Evolutionary conservation across 2,113 vertebrate species (phyloP).

Genomic region (Shinisaurus crocodilurus): DNA sequence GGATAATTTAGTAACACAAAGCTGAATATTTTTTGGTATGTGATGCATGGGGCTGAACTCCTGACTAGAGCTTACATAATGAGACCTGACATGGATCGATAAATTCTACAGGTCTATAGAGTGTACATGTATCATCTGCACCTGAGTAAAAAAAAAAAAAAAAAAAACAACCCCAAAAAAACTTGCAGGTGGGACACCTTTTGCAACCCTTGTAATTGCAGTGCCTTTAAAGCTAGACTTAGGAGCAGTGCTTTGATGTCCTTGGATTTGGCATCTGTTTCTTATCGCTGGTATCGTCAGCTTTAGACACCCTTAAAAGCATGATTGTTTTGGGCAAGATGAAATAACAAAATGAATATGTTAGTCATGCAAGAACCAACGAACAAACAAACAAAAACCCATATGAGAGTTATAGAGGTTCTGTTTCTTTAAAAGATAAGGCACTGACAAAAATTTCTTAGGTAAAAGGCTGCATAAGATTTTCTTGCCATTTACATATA

Average conservation of each 20-base stretch:
- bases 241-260: slow-evolving; percentile 64
- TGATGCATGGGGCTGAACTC: slow-evolving; percentile 49
- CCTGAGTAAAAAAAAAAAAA: slow-evolving; percentile 75
- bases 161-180: slow-evolving; percentile 51
- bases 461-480: slow-evolving; percentile 88
- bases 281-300: slow-evolving; percentile 67
- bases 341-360: slow-evolving; percentile 66
- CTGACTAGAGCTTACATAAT: slow-evolving; percentile 64
- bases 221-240: slow-evolving; percentile 75
- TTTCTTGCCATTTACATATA: slow-evolving; percentile 84
- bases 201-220: slow-evolving; percentile 70
- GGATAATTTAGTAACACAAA: slow-evolving; percentile 47
- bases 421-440: slow-evolving; percentile 84
- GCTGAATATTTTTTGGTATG: slow-evolving; percentile 58
- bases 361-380: slow-evolving; percentile 54
- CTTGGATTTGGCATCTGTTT: slow-evolving; percentile 71
- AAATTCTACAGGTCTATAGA: slow-evolving; percentile 55
- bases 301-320: slow-evolving; percentile 66
- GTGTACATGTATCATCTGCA: slow-evolving; percentile 63
- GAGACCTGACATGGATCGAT: slow-evolving; percentile 43
- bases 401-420: slow-evolving; percentile 79
- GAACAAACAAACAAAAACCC: slow-evolving; percentile 59
- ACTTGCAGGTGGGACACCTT: slow-evolving; percentile 62
- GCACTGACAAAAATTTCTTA: slow-evolving; percentile 89
- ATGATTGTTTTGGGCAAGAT: slow-evolving; percentile 64